Base-by-base conservation (phyloP, 2,113 vertebrate genomes). In the Taxidea taxus region DNA sequence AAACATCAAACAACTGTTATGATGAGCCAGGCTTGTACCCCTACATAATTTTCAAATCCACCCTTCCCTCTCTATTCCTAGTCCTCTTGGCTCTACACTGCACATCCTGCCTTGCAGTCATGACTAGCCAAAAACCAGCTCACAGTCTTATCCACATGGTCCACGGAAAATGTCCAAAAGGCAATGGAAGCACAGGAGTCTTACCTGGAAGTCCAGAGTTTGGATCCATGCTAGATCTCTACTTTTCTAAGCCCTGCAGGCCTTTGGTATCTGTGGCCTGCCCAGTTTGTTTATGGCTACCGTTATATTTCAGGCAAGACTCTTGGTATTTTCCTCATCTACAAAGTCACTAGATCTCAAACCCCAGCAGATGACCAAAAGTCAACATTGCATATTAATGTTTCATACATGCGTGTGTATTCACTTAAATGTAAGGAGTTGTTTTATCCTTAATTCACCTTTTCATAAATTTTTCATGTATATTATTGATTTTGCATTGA, bases 401-500 rank as follows among this genome's bases (percentile, higher is more conserved):
- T 77, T 96, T 74, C n/a, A 42, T 90, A 77, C 23, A 16, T 54
- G 6, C 86, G 1, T 68, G 51, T 62, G 13, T 64, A 8, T 54
- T 86, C 60, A 93, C 82, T 89, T 89, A 87, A 93, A 87, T 37
- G 25, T 90, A 94, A 96, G 42, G 39, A 80, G 47, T 84, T 93
- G n/a, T 85, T 98, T 96, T 97, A 80, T 85, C 20, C 70, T 93
- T 96, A 95, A 97, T 95, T 96, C 56, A 82, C 95, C 90, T 92
- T 97, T 85, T 85, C 47, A 96, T 97, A 95, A 93, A 85, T 77
- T 94, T 97, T 96, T 97, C 80, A 97, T 82, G 21, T 74, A 66
- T 66, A 49, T 74, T 96, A 97, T 96, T 96, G 94, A 98, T 96
- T 96, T 97, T 97, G 62, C 27, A 90, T 82, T 94, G 64, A 97